Base-by-base conservation (phyloP, 2,888 invertebrate genomes). In the Microdon myrmicae region DNA sequence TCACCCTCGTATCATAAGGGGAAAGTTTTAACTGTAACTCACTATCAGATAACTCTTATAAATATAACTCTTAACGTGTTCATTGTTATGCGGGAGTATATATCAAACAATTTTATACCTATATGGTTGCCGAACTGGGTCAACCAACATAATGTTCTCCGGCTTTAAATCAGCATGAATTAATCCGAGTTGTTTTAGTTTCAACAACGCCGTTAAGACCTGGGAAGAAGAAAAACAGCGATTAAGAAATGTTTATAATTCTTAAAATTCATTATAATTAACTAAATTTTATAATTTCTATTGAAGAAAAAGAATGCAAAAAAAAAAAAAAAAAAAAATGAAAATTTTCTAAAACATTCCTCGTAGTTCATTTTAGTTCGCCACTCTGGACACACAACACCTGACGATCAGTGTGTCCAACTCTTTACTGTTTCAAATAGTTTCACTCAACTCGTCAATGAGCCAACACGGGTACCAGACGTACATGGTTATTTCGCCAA, bases 141-240 rank as follows among this genome's bases (percentile, higher is more conserved):
- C 98, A 71, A 99, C 98, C 81, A 99, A 82, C 99, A 99, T 99
- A 78, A 99, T 99, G 83, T 99, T 99, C 83, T 99, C 99, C 10
- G 99, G 99, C 82, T 99, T 99, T 76, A 99, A 83, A 82, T 99
- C 99, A 67, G 99, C 99, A 83, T 99, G 99, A 79, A 99, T 99
- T 75, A 99, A 85, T 70, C 98, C 98, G 77, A 99, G 86, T 90
- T 97, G 96, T 90, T 96, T 84, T 29, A 80, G 69, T 71, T 80
- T 80, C 68, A 87, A 81, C 73, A 90, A 82, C 59, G 90, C 90
- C 54, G 89, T 89, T 71, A 90, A 81, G 70, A 80, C 80, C 80
- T 80, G 26, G 6, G 39, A 44, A 25, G 16, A 25, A 45, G 51
- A 26, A 12, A 44, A 41, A n/a, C 22, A 20, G 6, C 5, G 7